Percentiles rank a stretch among this genome's conserved stretches.
These are phyloP conservation scores for Carapus acus DNA, from an alignment of 2,797 vertebrate genomes.

Conservation along the genomic window DNA sequence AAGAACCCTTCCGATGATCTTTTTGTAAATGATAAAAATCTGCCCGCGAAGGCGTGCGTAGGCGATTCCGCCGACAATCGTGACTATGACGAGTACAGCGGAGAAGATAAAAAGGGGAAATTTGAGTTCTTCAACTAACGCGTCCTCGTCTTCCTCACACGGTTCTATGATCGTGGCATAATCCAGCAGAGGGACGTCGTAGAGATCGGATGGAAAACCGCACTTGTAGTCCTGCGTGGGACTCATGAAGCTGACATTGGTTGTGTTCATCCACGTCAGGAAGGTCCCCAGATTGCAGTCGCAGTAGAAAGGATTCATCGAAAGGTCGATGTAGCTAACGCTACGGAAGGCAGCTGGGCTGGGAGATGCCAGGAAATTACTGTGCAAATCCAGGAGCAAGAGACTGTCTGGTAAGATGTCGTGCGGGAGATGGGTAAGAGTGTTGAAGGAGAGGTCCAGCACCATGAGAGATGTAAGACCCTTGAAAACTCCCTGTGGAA, in stretches of 20 bases:
- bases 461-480: constrained; percentile 66
- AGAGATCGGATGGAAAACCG: constrained; percentile 65
- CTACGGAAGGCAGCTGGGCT: constrained; percentile 70
- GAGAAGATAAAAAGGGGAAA: constrained; percentile 70
- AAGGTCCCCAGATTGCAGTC: constrained; percentile 74
- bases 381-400: constrained; percentile 66
- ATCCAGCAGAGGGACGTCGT: constrained; percentile 53
- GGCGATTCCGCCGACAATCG: constrained; percentile 42
- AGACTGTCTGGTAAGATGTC: constrained; percentile 72
- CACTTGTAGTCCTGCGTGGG: constrained; percentile 62
- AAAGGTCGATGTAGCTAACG: constrained; percentile 66
- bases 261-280: constrained; percentile 74
- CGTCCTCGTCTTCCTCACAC: constrained; percentile 66
- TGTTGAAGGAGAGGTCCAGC: constrained; percentile 77
- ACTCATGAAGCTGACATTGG: constrained; percentile 61
- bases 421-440: constrained; percentile 66
- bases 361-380: constrained; percentile 75
- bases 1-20: constrained; percentile 46
- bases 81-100: constrained; percentile 22
- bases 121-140: constrained; percentile 47
- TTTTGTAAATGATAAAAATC: constrained; percentile 77
- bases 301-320: constrained; percentile 75
- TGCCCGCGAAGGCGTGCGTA: constrained; percentile 67
- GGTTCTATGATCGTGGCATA: constrained; percentile 52
- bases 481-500: constrained; percentile 75